These are phyloP conservation scores for Benitochromis conjunctus DNA, from an alignment of 2,113 vertebrate species.

Conservation along the genomic window DNA sequence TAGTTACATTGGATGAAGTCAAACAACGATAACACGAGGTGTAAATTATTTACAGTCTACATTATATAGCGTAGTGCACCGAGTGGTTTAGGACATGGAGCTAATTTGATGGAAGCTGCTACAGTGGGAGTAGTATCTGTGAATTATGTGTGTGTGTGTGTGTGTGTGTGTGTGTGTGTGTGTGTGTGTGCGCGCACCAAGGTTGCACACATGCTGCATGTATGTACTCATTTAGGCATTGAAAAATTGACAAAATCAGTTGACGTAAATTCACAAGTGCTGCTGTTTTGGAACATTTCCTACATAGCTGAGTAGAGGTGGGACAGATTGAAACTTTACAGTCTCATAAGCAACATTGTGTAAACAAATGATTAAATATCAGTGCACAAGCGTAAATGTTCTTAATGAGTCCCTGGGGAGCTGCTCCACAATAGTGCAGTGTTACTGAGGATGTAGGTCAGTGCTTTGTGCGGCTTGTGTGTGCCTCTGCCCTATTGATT, in stretches of 20 bases:
- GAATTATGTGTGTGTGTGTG: not conserved
- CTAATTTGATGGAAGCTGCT: not conserved
- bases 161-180: not conserved
- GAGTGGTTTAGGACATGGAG: not conserved
- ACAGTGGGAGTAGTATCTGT: not conserved
- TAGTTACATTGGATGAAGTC: not conserved
- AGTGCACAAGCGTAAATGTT: constrained; percentile 55
- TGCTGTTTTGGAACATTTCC: not conserved
- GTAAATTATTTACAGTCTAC: not conserved
- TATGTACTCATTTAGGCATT: not conserved
- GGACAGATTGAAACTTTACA: constrained; percentile 46
- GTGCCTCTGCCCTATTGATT: not conserved
- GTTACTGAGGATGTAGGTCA: constrained; percentile 72
- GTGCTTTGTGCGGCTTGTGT: constrained; percentile 27
- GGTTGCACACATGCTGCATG: not conserved
- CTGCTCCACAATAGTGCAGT: constrained; percentile 65
- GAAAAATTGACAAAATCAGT: not conserved
- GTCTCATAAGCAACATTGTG: constrained; percentile 53
- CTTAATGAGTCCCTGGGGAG: constrained; percentile 68
- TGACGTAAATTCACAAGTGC: not conserved
- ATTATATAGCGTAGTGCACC: not conserved
- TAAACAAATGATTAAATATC: constrained; percentile 74
- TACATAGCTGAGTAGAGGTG: not conserved
- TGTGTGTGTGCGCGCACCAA: not conserved
- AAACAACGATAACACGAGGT: not conserved